Conservation (phyloP, 2,797 vertebrate species). For the Mallotus villosus region DNA sequence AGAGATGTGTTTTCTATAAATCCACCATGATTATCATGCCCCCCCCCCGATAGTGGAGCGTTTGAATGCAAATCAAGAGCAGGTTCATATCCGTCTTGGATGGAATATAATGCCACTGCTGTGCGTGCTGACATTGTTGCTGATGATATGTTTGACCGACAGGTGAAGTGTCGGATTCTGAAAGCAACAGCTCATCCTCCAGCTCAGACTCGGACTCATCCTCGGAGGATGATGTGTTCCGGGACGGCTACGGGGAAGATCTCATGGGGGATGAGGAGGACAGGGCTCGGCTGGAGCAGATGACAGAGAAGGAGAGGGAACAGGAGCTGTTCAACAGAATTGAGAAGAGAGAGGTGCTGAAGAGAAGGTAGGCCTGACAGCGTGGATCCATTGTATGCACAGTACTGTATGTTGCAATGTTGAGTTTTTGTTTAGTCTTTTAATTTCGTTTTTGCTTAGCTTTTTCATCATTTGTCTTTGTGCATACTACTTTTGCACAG, state of each 20-base stretch:
- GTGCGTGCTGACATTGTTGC: neutral
- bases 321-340: constrained; percentile 98
- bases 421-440: neutral
- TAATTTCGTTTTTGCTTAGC: neutral
- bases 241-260: constrained; percentile 96
- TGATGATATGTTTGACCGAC: constrained; percentile 35
- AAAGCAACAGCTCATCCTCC: constrained; percentile 96
- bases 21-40: neutral
- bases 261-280: constrained; percentile 98
- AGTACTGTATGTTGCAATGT: too few species aligned
- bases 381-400: neutral
- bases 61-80: neutral
- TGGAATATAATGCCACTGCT: neutral
- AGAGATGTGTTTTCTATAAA: neutral
- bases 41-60: too few species aligned
- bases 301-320: constrained; percentile 98
- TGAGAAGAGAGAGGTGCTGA: constrained; percentile 96
- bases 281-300: constrained; percentile 93
- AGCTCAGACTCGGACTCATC: constrained; percentile 95
- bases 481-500: too few species aligned
- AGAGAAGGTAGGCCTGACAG: constrained; percentile 78
- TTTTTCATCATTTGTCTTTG: too few species aligned
- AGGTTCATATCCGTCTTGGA: neutral
- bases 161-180: constrained; percentile 98
- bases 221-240: constrained; percentile 95